Evolutionary conservation across 2,888 invertebrate genomes (phyloP), one percentile per base, ranked within the genome.

Genomic region (Nyleta sp.): DNA sequence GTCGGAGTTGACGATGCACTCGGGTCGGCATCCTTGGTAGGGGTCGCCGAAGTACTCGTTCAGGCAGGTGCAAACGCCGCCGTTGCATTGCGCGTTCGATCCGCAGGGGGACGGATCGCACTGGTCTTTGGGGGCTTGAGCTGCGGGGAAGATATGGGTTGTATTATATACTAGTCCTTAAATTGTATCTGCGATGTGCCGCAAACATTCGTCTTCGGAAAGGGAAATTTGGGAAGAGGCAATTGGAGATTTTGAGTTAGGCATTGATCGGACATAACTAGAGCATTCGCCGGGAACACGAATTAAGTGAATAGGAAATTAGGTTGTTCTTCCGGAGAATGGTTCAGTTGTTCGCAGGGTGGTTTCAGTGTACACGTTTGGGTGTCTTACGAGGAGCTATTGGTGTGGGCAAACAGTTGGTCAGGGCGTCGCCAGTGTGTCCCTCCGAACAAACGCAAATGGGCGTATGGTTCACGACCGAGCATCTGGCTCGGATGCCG

Each of bases 381-480:
- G 15, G 2, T 38, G 13, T 72, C 76, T 76, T 77, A 72, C 77
- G 53, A 33, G 67, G 40, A 20, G 65, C 22, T 40, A 77, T 40
- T 31, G 72, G 53, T 60, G 17, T 71, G 50, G 92, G 85, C 84
- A 92, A 92, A 86, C 95, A 95, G 88, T 94, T 93, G 2, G 93
- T 92, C 80, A 95, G 95, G 57, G 95, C 93, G 92, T 94, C 94
- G 73, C 94, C 94, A 18, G 92, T 93, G 78, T 93, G 95, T 53
- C 95, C 81, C 20, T 91, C 84, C 24, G 94, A 94, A 83, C 96
- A 96, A 59, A 94, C 94, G 88, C 96, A 96, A 88, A 95, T 95
- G 3, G 96, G 96, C 90, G 94, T 95, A 85, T 96, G 95, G 88
- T 95, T 95, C 53, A 96, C 94, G 24, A 96, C 95, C 91, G 94